Conservation (phyloP, 2,797 vertebrate genomes). For the Chaetodon trifasciatus region DNA sequence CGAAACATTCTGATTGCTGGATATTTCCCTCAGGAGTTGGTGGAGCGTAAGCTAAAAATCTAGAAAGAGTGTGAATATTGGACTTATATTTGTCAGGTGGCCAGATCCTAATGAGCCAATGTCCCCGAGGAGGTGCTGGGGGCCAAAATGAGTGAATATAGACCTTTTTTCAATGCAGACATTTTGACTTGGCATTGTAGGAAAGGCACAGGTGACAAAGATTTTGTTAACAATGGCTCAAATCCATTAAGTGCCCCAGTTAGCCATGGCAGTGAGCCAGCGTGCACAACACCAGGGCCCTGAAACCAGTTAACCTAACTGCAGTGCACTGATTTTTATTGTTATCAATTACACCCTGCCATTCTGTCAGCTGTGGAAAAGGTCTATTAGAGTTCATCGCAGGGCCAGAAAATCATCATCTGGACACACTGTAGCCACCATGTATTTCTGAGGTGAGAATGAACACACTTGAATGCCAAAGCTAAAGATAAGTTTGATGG, state of each 20-base stretch:
- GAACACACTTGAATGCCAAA: background rate
- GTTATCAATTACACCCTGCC: background rate
- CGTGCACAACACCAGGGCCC: background rate
- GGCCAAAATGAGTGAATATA: background rate
- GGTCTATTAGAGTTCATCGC: background rate
- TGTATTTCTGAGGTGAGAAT: background rate
- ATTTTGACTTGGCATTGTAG: background rate
- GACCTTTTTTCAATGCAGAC: background rate
- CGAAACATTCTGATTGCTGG: too few species aligned
- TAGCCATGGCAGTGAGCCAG: background rate
- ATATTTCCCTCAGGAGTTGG: background rate
- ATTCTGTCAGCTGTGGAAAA: background rate
- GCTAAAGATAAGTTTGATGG: background rate
- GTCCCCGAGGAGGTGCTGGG: background rate
- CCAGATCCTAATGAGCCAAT: background rate
- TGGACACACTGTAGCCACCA: too few species aligned
- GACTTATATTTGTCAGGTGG: background rate
- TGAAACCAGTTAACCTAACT: background rate
- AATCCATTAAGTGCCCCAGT: too few species aligned
- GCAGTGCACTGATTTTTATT: background rate
- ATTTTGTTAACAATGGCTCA: background rate
- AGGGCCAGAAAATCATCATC: background rate
- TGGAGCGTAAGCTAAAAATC: too few species aligned
- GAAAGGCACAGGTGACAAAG: background rate
- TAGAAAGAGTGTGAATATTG: background rate